Conservation (phyloP, 2,888 invertebrate genomes). For the Dorcus hopei region DNA sequence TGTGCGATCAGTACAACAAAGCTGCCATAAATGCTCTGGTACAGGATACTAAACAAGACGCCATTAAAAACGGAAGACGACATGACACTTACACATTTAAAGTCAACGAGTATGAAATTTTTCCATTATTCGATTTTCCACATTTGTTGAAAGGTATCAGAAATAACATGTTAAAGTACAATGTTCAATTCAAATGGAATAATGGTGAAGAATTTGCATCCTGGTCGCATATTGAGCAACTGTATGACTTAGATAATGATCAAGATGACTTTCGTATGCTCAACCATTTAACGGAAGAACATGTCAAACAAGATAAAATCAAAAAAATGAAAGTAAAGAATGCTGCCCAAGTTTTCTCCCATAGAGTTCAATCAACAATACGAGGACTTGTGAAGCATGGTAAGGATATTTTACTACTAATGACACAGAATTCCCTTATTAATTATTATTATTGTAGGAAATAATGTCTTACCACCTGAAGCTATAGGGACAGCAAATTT, state of each 20-base stretch:
- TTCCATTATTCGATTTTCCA: background rate
- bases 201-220: background rate
- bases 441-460: too few relatives aligned
- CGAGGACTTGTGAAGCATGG: too few relatives aligned
- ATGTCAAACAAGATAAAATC: background rate
- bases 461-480: too few relatives aligned
- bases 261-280: background rate
- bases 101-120: background rate
- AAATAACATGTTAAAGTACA: background rate
- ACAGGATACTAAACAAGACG: background rate
- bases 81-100: background rate
- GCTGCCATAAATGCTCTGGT: background rate
- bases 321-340: background rate
- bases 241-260: background rate
- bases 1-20: background rate
- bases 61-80: too few relatives aligned
- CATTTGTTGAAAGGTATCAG: conserved; percentile 1
- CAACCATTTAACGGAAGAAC: background rate
- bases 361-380: too few relatives aligned
- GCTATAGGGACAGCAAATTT: too few relatives aligned
- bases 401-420: too few relatives aligned
- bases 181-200: background rate
- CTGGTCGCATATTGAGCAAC: background rate
- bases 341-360: too few relatives aligned
- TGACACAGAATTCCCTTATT: too few relatives aligned